Conservation (phyloP, 2,888 invertebrate genomes). For the Melieria picta region DNA sequence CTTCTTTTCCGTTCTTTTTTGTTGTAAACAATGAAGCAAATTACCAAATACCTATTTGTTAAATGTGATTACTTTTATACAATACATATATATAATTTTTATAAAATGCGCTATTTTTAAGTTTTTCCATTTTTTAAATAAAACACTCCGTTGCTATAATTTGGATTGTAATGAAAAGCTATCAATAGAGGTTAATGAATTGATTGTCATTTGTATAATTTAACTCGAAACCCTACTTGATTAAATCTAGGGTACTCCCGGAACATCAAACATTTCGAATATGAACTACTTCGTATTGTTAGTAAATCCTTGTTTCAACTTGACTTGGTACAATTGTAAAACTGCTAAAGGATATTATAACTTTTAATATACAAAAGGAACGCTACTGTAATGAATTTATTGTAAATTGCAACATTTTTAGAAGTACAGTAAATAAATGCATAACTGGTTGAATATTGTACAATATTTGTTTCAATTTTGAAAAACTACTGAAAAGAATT, state of each 20-base stretch:
- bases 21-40: slow-evolving; percentile 13
- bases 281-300: too few relatives aligned
- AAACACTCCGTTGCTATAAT: too few relatives aligned
- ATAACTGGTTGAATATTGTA: slow-evolving; percentile 1
- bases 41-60: slow-evolving; percentile 7
- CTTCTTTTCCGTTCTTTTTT: neutral
- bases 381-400: slow-evolving; percentile 19
- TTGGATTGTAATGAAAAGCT: too few relatives aligned
- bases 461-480: neutral
- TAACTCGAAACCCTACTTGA: too few relatives aligned
- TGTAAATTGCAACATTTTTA: slow-evolving; percentile 22
- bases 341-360: slow-evolving; percentile 5
- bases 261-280: too few relatives aligned
- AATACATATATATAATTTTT: slow-evolving; percentile 7
- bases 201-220: too few relatives aligned
- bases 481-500: neutral
- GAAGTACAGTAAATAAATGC: neutral
- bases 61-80: slow-evolving; percentile 17
- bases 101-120: slow-evolving; percentile 9
- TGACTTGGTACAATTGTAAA: neutral
- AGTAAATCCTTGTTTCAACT: neutral
- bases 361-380: slow-evolving; percentile 1
- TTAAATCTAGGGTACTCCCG: too few relatives aligned
- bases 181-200: too few relatives aligned
- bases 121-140: neutral